Conservation (phyloP, 2,888 invertebrate species). For the Dioctria linearis region DNA sequence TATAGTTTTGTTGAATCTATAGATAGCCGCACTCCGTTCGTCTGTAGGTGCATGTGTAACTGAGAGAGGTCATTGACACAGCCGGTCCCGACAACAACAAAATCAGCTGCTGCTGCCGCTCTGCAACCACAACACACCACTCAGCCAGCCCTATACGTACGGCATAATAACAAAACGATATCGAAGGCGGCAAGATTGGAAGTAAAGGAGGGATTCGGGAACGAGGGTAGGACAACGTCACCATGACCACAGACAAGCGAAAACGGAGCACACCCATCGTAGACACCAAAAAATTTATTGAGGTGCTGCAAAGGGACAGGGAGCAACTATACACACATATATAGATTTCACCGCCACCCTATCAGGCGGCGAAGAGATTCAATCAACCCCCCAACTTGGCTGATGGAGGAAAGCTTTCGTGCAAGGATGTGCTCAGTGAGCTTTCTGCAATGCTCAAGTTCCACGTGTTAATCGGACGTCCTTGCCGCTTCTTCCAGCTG, state of each 20-base stretch:
- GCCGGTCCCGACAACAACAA: slow-evolving; percentile 53
- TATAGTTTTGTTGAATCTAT: slow-evolving; percentile 10
- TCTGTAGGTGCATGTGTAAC: slow-evolving; percentile 20
- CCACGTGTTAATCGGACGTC: slow-evolving; percentile 50
- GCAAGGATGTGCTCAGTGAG: slow-evolving; percentile 12
- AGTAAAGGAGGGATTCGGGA: background rate
- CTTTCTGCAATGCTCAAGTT: slow-evolving; percentile 3
- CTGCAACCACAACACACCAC: slow-evolving; percentile 46
- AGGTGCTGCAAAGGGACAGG: slow-evolving; percentile 23
- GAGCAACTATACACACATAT: background rate
- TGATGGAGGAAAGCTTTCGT: slow-evolving; percentile 15
- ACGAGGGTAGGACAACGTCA: slow-evolving; percentile 57
- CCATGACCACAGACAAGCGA: slow-evolving; percentile 66
- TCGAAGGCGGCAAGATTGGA: slow-evolving; percentile 18
- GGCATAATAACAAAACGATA: slow-evolving; percentile 47
- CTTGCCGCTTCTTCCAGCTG: slow-evolving; percentile 24
- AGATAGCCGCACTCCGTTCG: background rate
- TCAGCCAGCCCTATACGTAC: background rate
- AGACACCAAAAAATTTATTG: slow-evolving; percentile 61
- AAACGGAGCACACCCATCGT: slow-evolving; percentile 61
- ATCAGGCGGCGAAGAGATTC: background rate
- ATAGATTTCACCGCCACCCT: background rate
- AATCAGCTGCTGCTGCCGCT: slow-evolving; percentile 54
- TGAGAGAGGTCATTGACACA: slow-evolving; percentile 53
- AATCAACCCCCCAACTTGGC: background rate